phyloP scores from a whole-genome alignment of 2,888 invertebrate species.

The Eurois occulta region DNA sequence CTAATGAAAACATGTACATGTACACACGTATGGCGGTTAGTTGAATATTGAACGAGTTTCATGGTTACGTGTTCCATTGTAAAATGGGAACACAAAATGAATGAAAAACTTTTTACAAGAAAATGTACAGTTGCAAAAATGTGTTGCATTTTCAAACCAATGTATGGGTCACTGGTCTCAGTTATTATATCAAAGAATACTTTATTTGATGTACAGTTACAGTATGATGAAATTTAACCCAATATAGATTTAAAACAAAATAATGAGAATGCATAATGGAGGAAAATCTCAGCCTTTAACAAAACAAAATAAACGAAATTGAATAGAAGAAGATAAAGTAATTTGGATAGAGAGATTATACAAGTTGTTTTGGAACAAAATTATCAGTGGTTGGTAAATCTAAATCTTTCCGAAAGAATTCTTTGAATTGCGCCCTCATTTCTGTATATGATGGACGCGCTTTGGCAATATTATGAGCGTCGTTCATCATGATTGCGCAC shows the following conservation, averaged over 20 bases:
- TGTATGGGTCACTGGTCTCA: not conserved
- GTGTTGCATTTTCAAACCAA: not conserved
- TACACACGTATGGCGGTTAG: not conserved
- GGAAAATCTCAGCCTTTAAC: not conserved
- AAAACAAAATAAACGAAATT: not conserved
- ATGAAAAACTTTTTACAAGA: not conserved
- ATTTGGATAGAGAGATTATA: not conserved
- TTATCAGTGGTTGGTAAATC: not conserved
- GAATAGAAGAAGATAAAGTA: not conserved
- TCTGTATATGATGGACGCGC: not conserved
- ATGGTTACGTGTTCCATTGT: too few relatives aligned
- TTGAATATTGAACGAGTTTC: not conserved
- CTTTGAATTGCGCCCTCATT: not conserved
- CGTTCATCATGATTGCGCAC: slow-evolving; percentile 8
- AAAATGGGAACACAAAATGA: not conserved
- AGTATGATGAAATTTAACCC: not conserved
- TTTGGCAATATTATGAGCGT: slow-evolving; percentile 40
- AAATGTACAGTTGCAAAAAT: not conserved
- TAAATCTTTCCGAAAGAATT: not conserved
- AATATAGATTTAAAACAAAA: not conserved
- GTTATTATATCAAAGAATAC: not conserved
- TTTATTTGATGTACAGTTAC: too few relatives aligned
- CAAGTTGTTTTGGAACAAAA: not conserved
- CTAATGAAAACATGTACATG: not conserved
- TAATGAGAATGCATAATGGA: not conserved